A percentile compares a stretch with the other conserved stretches of the same genome.
These are phyloP conservation scores for Hipposideros larvatus DNA, from an alignment of 2,797 vertebrate species.

Conservation along the genomic window DNA sequence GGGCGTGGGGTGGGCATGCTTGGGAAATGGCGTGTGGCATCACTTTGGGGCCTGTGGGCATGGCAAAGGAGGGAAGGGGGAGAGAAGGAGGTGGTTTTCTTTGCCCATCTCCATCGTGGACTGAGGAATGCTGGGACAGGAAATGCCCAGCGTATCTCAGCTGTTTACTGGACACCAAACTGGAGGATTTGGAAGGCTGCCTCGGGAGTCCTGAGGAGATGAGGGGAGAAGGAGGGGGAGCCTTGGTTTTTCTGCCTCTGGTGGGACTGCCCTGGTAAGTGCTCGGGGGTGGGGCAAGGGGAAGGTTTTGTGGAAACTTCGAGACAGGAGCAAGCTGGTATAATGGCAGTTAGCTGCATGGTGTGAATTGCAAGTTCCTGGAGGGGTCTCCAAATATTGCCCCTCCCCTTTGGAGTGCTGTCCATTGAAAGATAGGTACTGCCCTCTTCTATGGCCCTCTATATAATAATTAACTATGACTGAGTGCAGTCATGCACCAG, in stretches of 20 bases:
- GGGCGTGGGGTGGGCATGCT: background rate
- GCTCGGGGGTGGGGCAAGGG: background rate
- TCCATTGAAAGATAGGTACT: background rate
- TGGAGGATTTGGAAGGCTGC: conserved; percentile 63
- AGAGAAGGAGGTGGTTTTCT: conserved; percentile 52
- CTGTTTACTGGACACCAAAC: conserved; percentile 29
- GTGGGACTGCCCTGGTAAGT: background rate
- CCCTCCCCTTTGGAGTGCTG: background rate
- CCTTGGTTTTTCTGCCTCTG: background rate
- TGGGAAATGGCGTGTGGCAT: background rate
- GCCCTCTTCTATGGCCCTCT: background rate
- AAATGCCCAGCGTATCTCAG: conserved; percentile 50
- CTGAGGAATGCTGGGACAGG: conserved; percentile 44
- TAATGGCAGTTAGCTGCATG: background rate
- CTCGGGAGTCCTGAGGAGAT: background rate
- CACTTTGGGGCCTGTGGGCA: background rate
- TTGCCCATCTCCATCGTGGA: background rate
- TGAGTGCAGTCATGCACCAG: background rate
- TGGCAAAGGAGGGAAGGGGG: background rate
- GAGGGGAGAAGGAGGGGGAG: background rate
- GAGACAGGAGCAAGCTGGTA: background rate
- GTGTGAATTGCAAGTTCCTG: background rate
- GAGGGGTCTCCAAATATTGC: background rate
- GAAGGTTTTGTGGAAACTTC: conserved; percentile 58
- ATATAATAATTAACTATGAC: background rate